These are phyloP conservation scores for Bombus cullumanus DNA, from an alignment of 1,140 invertebrate species.

Conservation along the genomic window DNA sequence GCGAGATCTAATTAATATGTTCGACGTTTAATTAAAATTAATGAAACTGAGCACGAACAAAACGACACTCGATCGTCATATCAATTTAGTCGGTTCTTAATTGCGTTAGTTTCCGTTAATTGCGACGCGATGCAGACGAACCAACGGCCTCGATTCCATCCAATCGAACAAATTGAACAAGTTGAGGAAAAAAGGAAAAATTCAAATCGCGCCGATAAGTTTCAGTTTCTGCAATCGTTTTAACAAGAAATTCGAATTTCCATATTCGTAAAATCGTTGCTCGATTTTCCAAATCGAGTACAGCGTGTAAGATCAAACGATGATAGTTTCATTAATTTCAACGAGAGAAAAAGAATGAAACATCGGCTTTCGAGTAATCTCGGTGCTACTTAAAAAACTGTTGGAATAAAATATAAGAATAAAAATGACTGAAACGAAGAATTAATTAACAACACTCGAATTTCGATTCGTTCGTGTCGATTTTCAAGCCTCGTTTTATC, in stretches of 20 bases:
- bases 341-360: neutral
- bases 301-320: neutral
- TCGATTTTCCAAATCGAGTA: neutral
- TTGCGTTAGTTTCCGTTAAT: neutral
- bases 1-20: conserved; percentile 40
- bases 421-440: too few species aligned
- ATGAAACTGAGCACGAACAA: conserved; percentile 24
- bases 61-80: neutral
- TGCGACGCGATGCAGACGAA: neutral
- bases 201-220: neutral
- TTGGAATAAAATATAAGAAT: too few species aligned
- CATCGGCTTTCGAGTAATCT: neutral
- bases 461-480: neutral
- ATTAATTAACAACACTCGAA: neutral
- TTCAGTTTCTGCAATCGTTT: neutral
- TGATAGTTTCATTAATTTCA: neutral
- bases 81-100: conserved; percentile 12
- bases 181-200: neutral
- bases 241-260: neutral
- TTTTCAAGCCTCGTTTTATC: neutral
- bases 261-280: neutral
- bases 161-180: neutral
- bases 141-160: conserved; percentile 5
- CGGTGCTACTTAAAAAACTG: neutral
- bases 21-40: conserved; percentile 42